Evolutionary conservation across 2,888 invertebrate species (phyloP), one percentile per base, ranked within the genome.

Genomic region (Tetropium fuscum): DNA sequence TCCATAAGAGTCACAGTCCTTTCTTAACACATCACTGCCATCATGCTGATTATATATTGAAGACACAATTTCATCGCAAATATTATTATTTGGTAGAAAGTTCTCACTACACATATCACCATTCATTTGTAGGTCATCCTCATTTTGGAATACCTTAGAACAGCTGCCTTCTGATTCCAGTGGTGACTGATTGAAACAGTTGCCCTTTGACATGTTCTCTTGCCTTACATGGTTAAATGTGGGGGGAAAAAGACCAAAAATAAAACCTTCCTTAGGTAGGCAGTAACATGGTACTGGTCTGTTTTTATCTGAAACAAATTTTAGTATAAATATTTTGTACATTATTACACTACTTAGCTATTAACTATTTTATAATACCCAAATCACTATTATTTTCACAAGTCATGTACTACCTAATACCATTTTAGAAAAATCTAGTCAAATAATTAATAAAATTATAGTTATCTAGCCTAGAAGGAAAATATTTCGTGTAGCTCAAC

Each of bases 21-120:
- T 58, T 25, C 57, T 47, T 32, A 55, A 36, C 36, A 48, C 48
- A 13, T 25, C 20, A n/a, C 10, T 36, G 10, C 56, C 56, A 53
- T 66, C 58, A 30, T 51, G 49, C 41, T 40, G 53, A 32, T 53
- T 45, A 53, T 61, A 60, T 25, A 62, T 54, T 7, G 72, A 69
- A 30, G 71, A 66, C 57, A 69, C 67, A 15, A 73, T 60, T 53
- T 72, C 70, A 51, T 76, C 75, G 68, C 77, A 78, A 58, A 79
- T 63, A 66, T 79, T 80, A 66, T 80, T 81, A 63, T 80, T 80
- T 3, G 80, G 80, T 53, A 78, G 65, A 59, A 75, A 70, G 58
- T 74, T 59, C 30, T 66, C 67, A 53, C 62, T 65, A 22, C 63
- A 69, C 47, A 68, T 58, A 22, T 71, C 67, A 60, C 76, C 77